These are phyloP conservation scores for Danio rerio DNA, from an alignment of 2,113 vertebrate species.

Conservation along the genomic window DNA sequence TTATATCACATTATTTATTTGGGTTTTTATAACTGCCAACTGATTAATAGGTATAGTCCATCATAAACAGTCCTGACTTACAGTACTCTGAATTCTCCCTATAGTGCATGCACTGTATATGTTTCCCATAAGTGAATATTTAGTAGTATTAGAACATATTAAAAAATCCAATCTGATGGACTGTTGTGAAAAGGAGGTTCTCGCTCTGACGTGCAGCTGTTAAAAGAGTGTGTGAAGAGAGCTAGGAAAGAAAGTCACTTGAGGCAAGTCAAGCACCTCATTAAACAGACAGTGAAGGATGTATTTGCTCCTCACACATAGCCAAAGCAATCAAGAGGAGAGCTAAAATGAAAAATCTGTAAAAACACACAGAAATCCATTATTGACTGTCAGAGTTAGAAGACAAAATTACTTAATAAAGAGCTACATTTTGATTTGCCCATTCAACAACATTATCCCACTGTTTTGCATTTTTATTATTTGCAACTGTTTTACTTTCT, in stretches of 20 bases:
- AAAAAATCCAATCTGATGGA: neutral
- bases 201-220: neutral
- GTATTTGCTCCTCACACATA: constrained; percentile 32
- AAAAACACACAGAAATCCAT: constrained; percentile 24
- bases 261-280: constrained; percentile 45
- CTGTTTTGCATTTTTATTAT: neutral
- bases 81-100: too few species aligned
- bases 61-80: too few species aligned
- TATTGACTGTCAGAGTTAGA: neutral
- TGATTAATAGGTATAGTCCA: too few species aligned
- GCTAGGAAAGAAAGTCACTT: constrained; percentile 1
- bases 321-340: constrained; percentile 36
- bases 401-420: too few species aligned
- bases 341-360: constrained; percentile 34
- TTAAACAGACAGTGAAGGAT: constrained; percentile 58
- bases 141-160: too few species aligned
- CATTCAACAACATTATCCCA: neutral
- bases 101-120: too few species aligned
- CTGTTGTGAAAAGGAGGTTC: neutral
- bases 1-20: too few species aligned
- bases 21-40: too few species aligned
- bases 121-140: too few species aligned
- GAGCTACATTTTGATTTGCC: neutral
- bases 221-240: constrained; percentile 15
- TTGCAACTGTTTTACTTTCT: neutral